Percentiles rank a stretch among this genome's conserved stretches.
phyloP scores from a whole-genome alignment of 2,797 vertebrate genomes.

The Hirundo rustica region DNA sequence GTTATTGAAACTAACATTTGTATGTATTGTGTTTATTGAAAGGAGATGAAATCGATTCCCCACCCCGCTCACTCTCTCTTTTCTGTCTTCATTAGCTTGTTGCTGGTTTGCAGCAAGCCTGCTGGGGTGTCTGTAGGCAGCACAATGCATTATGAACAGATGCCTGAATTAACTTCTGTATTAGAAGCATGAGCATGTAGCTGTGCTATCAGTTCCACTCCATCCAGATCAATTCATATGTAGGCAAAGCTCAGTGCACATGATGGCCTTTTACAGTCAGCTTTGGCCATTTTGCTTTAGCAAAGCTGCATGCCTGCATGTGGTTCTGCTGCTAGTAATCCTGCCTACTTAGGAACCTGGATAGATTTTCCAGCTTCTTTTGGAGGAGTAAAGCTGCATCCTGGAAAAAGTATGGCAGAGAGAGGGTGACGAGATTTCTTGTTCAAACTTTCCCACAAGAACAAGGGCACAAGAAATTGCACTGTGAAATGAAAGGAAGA shows the following conservation, averaged over 20 bases:
- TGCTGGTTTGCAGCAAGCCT: conserved; percentile 16
- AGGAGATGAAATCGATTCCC: background rate
- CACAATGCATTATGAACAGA: conserved; percentile 27
- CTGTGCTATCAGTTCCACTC: background rate
- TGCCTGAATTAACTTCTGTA: background rate
- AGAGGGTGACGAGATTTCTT: background rate
- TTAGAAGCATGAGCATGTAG: background rate
- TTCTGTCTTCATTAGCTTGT: conserved; percentile 23
- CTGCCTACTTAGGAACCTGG: background rate
- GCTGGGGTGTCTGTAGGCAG: conserved; percentile 28
- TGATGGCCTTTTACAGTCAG: background rate
- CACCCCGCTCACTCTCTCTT: background rate
- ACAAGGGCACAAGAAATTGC: background rate
- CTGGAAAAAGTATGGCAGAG: background rate
- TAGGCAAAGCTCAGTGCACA: background rate
- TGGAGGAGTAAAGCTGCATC: background rate
- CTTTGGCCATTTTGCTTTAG: background rate
- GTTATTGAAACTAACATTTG: background rate
- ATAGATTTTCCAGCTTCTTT: background rate
- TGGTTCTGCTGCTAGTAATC: background rate
- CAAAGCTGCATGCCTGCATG: background rate
- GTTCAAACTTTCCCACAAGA: background rate
- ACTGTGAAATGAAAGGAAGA: background rate
- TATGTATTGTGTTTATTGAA: background rate
- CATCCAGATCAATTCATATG: background rate